phyloP scores from a whole-genome alignment of 1,140 invertebrate species.

The Patella vulgata region DNA sequence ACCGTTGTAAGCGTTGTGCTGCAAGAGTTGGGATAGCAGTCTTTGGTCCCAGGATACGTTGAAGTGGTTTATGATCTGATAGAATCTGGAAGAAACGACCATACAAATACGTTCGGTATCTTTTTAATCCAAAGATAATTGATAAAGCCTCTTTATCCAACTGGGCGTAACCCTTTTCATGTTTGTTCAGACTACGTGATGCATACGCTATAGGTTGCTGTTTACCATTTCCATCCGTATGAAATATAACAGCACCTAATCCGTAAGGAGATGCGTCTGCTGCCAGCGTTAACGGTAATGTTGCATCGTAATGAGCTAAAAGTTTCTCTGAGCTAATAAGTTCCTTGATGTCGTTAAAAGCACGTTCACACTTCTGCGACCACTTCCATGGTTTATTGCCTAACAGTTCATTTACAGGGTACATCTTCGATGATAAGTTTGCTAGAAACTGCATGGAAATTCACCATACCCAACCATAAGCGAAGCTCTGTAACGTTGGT shows the following conservation, averaged over 20 bases:
- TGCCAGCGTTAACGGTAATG: constrained; percentile 43
- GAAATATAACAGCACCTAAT: too few species aligned
- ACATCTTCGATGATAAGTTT: constrained; percentile 18
- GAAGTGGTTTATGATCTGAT: too few species aligned
- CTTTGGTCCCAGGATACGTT: constrained; percentile 67
- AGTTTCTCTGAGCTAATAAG: constrained; percentile 25
- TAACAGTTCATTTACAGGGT: constrained; percentile 25
- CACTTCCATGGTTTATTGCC: too few species aligned
- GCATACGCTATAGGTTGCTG: constrained; percentile 67
- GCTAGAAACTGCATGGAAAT: too few species aligned
- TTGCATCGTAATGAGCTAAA: constrained; percentile 23
- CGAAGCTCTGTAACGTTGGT: not conserved
- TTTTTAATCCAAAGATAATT: too few species aligned
- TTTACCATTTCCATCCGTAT: too few species aligned
- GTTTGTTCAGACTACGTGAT: constrained; percentile 60
- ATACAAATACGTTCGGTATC: too few species aligned
- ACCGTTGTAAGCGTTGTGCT: constrained; percentile 50
- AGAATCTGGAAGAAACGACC: too few species aligned
- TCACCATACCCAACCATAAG: too few species aligned
- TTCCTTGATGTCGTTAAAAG: constrained; percentile 24
- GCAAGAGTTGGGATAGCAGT: constrained; percentile 45
- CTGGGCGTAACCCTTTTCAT: constrained; percentile 69
- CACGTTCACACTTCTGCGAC: constrained; percentile 12
- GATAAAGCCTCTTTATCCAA: too few species aligned
- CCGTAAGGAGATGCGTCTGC: constrained; percentile 68